Percentiles rank a stretch among this genome's conserved stretches.
Evolutionary conservation across 2,888 invertebrate species (phyloP).

Genomic region (Oscheius myriophilus): DNA sequence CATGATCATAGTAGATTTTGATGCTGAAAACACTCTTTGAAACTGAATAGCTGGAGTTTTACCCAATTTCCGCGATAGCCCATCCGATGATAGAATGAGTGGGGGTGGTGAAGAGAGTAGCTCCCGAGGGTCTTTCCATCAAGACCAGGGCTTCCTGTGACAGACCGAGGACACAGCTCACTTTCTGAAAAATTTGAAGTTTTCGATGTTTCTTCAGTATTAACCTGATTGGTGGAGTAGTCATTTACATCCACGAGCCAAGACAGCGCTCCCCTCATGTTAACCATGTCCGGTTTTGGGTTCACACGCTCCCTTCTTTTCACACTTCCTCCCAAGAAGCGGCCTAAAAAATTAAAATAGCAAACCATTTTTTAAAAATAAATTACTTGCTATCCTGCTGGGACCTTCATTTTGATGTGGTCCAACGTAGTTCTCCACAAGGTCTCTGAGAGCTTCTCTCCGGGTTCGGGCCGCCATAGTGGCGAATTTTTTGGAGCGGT

Average conservation of each 20-base stretch:
- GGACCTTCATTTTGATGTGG: constrained; percentile 69
- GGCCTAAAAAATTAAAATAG: constrained; percentile 29
- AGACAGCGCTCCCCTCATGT: constrained; percentile 71
- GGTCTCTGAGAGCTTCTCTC: constrained; percentile 92
- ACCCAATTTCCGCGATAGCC: constrained; percentile 71
- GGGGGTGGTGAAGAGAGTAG: constrained; percentile 86
- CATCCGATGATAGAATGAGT: constrained; percentile 83
- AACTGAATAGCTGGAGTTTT: background rate
- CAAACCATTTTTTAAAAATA: background rate
- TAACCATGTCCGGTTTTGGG: constrained; percentile 78
- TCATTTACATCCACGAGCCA: constrained; percentile 74
- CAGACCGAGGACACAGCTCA: constrained; percentile 73
- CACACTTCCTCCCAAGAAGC: constrained; percentile 69
- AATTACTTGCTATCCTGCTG: constrained; percentile 65
- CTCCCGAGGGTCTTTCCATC: constrained; percentile 84
- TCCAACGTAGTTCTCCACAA: constrained; percentile 66
- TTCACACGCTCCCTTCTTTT: constrained; percentile 79
- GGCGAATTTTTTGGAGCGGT: constrained; percentile 92
- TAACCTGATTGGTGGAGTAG: constrained; percentile 56
- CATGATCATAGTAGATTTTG: constrained; percentile 84
- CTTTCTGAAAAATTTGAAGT: constrained; percentile 22
- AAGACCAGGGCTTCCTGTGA: constrained; percentile 87
- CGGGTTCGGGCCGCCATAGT: constrained; percentile 95
- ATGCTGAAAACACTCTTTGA: constrained; percentile 39
- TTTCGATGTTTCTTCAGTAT: background rate